A percentile compares a stretch with the other conserved stretches of the same genome.
Conservation (phyloP, 2,888 invertebrate genomes). For the Stratiomys singularior region DNA sequence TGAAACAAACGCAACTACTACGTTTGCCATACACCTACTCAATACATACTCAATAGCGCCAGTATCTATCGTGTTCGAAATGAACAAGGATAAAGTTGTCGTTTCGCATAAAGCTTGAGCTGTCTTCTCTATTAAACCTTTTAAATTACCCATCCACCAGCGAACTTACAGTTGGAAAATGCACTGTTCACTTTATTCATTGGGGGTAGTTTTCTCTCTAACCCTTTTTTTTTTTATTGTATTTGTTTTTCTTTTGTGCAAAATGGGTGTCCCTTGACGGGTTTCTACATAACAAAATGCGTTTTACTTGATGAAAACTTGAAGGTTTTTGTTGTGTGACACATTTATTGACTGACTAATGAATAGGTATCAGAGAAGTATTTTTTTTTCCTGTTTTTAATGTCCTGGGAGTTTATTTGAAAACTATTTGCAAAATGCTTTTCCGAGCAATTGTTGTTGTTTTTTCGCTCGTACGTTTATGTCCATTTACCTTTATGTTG, state of each 20-base stretch:
- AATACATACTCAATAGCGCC: too few species aligned
- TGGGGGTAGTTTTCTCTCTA: too few species aligned
- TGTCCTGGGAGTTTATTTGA: neutral
- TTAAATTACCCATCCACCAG: neutral
- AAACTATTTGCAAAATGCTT: neutral
- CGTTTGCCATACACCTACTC: too few species aligned
- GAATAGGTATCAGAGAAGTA: neutral
- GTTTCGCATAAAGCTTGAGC: neutral
- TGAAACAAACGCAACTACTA: too few species aligned
- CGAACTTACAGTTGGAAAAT: neutral
- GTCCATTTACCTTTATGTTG: too few species aligned
- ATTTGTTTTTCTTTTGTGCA: too few species aligned
- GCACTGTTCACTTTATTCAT: too few species aligned
- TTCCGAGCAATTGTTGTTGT: neutral
- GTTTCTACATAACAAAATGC: neutral
- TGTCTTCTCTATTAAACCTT: neutral
- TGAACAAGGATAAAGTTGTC: too few species aligned
- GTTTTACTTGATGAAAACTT: neutral
- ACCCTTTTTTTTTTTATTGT: too few species aligned
- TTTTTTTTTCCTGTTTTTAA: too few species aligned
- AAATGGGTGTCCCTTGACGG: neutral
- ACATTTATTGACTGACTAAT: constrained; percentile 1
- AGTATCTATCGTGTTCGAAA: too few species aligned
- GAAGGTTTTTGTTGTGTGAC: neutral
- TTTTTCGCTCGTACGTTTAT: too few species aligned